A percentile compares a stretch with the other conserved stretches of the same genome.
Conservation (phyloP, 2,888 invertebrate genomes). For the Heteromyza rotundicornis region DNA sequence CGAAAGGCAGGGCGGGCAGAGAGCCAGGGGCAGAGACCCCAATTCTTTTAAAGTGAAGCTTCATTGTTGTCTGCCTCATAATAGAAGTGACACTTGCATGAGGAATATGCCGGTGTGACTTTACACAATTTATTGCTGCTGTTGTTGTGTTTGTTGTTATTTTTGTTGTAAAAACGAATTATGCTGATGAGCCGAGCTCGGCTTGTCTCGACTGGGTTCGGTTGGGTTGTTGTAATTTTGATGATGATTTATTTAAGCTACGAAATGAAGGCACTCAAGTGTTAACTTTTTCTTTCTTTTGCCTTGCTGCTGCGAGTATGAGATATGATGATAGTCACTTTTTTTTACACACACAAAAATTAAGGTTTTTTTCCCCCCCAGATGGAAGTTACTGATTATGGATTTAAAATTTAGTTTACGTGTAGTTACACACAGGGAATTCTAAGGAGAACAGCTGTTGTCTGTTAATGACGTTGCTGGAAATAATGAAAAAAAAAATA, state of each 20-base stretch:
- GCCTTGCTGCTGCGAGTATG: slow-evolving; percentile 1
- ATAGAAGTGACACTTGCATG: neutral
- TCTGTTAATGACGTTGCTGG: too few species aligned
- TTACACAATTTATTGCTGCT: neutral
- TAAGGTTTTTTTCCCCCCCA: slow-evolving; percentile 18
- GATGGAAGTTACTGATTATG: neutral
- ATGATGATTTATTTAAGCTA: slow-evolving; percentile 8
- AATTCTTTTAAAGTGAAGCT: slow-evolving; percentile 15
- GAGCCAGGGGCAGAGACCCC: slow-evolving; percentile 1
- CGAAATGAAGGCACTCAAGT: slow-evolving; percentile 7
- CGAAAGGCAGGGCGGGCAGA: neutral
- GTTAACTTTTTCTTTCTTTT: neutral
- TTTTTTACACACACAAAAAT: too few species aligned
- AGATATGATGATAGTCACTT: slow-evolving; percentile 14
- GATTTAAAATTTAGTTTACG: neutral
- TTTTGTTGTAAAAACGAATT: neutral
- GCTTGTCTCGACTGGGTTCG: neutral
- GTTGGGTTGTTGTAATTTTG: neutral
- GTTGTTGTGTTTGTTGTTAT: neutral
- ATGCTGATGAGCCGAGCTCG: neutral
- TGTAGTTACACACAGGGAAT: neutral
- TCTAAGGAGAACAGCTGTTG: too few species aligned
- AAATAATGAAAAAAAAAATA: too few species aligned
- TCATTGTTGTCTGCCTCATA: slow-evolving; percentile 13
- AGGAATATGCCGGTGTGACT: neutral